Conservation (phyloP, 2,113 vertebrate species). For the Barnardius zonarius region DNA sequence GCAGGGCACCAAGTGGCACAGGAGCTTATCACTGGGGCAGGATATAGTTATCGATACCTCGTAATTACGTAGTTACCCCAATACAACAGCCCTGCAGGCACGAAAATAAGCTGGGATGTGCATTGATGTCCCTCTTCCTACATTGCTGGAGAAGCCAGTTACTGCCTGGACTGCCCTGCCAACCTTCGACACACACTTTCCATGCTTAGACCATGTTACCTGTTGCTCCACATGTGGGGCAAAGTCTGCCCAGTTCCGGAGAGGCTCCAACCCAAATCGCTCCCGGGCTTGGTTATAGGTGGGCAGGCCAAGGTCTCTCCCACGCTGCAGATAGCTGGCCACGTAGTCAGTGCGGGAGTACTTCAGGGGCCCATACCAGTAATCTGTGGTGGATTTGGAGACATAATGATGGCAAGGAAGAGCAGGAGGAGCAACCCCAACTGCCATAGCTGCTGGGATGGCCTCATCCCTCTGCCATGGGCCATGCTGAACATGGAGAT, state of each 20-base stretch:
- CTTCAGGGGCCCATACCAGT: conserved; percentile 87
- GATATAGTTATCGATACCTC: neutral
- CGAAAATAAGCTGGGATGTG: neutral
- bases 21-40: neutral
- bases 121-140: neutral
- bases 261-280: conserved; percentile 70
- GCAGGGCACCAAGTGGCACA: rapidly evolving
- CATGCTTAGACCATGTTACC: conserved; percentile 1
- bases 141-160: neutral
- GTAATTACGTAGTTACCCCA: neutral
- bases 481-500: neutral
- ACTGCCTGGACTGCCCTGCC: neutral
- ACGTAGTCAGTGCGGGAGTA: conserved; percentile 86
- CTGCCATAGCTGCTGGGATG: neutral
- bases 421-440: neutral
- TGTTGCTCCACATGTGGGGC: conserved; percentile 65
- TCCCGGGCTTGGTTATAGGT: conserved; percentile 80
- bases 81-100: neutral
- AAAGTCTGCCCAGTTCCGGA: conserved; percentile 77
- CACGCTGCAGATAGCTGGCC: conserved; percentile 85
- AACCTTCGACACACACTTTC: neutral
- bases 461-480: neutral
- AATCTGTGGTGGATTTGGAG: conserved; percentile 75
- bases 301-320: conserved; percentile 87
- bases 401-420: neutral